A percentile compares a stretch with the other conserved stretches of the same genome.
Conservation (phyloP, 2,113 vertebrate genomes). For the Pithys albifrons region DNA sequence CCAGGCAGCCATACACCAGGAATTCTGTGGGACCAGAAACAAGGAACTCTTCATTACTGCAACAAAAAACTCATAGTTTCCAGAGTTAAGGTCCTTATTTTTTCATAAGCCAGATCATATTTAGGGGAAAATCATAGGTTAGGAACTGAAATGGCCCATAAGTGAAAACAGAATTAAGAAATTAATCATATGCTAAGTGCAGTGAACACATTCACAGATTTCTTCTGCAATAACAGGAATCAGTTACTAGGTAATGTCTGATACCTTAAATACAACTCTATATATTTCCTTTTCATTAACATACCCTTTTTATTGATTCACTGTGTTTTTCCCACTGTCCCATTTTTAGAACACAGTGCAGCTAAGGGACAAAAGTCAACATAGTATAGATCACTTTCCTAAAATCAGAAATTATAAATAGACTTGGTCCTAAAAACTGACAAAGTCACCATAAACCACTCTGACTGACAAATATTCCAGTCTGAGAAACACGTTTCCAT, state of each 20-base stretch:
- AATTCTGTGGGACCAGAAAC: neutral
- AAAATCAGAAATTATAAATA: neutral
- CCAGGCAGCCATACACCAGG: neutral
- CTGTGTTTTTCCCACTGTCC: neutral
- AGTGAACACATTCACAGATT: neutral
- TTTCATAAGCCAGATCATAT: neutral
- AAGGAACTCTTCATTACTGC: slow-evolving; percentile 2
- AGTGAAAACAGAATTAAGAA: slow-evolving; percentile 44
- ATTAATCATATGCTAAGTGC: neutral
- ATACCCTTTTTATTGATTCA: neutral
- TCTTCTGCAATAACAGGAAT: neutral
- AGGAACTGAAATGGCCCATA: neutral
- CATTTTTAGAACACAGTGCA: neutral
- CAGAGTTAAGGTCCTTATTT: slow-evolving; percentile 9
- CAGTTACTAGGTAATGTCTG: neutral
- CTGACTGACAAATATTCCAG: neutral
- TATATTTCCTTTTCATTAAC: neutral
- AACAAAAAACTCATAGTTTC: neutral
- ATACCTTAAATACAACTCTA: neutral
- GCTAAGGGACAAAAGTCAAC: neutral
- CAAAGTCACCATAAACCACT: neutral
- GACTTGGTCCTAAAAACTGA: neutral
- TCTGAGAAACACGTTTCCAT: neutral
- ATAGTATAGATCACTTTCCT: neutral
- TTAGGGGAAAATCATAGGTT: slow-evolving; percentile 32